phyloP scores from a whole-genome alignment of 2,113 vertebrate species.

The Syngnathus scovelli region DNA sequence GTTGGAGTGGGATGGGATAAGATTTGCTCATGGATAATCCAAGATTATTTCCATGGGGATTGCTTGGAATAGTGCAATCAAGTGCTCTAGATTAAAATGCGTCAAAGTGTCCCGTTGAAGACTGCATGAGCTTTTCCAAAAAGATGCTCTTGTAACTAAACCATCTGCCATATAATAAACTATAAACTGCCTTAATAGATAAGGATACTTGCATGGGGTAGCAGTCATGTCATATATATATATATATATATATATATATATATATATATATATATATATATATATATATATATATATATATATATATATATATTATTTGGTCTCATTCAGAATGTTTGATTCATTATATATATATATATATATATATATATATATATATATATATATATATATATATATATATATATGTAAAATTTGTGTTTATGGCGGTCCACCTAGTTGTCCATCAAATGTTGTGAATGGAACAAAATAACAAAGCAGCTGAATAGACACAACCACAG shows the following conservation, averaged over 20 bases:
- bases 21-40: constrained; percentile 59
- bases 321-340: too few species aligned
- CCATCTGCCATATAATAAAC: constrained; percentile 1
- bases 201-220: background rate
- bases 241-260: too few species aligned
- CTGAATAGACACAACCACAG: background rate
- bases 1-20: constrained; percentile 35
- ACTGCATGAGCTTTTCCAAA: constrained; percentile 6
- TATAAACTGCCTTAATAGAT: background rate
- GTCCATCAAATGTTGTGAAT: background rate
- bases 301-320: too few species aligned
- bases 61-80: constrained; percentile 56
- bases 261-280: too few species aligned
- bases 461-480: background rate
- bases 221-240: background rate
- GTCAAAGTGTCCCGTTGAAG: constrained; percentile 39
- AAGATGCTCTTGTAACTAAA: background rate
- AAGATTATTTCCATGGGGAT: constrained; percentile 64
- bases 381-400: too few species aligned
- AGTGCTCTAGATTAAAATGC: constrained; percentile 55
- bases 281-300: background rate
- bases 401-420: background rate
- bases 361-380: too few species aligned
- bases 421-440: background rate
- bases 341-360: background rate